These are phyloP conservation scores for Myrmecobius fasciatus DNA, from an alignment of 2,113 vertebrate species.

Conservation along the genomic window DNA sequence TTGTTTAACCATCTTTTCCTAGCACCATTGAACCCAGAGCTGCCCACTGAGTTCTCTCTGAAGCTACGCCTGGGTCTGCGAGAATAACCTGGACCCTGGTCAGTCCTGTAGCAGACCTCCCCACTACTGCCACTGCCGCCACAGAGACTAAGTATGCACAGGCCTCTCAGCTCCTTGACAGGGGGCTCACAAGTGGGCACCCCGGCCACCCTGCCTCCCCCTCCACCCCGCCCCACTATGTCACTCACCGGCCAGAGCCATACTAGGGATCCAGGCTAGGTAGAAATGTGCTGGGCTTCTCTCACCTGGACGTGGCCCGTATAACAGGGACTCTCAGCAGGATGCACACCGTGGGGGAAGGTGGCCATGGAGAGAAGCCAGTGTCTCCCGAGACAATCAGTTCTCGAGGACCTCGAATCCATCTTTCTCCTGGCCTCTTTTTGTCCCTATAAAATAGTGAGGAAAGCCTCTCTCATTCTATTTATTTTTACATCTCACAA, in stretches of 20 bases:
- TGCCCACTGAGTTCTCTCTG: background rate
- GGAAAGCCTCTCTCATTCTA: background rate
- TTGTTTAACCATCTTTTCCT: background rate
- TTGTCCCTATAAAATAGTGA: background rate
- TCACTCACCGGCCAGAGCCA: background rate
- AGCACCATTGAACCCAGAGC: background rate
- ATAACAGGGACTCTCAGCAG: slow-evolving; percentile 5
- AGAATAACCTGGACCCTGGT: slow-evolving; percentile 23
- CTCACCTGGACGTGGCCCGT: background rate
- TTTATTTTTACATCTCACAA: background rate
- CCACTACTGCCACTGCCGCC: background rate
- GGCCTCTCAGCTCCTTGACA: background rate
- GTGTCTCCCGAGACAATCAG: background rate
- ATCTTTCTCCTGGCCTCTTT: background rate
- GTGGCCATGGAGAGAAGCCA: background rate
- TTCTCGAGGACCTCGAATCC: background rate
- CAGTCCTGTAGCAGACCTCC: slow-evolving; percentile 27
- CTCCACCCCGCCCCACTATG: too few species aligned
- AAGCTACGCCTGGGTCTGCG: slow-evolving; percentile 21
- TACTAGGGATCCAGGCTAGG: background rate
- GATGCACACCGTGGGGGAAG: background rate
- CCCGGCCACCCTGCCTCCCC: too few species aligned
- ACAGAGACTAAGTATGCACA: background rate
- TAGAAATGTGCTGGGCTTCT: slow-evolving; percentile 5
- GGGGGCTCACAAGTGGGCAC: background rate